These are phyloP conservation scores for Lasioglossum pauxillum DNA, from an alignment of 2,888 invertebrate genomes.

Conservation along the genomic window DNA sequence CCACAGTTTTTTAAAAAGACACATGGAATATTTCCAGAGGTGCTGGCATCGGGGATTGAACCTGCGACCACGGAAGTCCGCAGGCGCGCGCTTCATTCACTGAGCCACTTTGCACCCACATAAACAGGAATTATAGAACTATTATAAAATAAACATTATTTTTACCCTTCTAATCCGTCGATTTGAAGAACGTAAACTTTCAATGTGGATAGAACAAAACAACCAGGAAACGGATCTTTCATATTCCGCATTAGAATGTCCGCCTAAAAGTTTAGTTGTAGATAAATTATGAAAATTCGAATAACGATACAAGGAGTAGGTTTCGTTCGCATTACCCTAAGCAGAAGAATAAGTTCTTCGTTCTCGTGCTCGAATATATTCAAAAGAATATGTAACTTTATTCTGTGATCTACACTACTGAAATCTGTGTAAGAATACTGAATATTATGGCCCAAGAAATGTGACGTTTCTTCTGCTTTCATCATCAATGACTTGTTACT, in stretches of 20 bases:
- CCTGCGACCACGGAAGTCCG: too few species aligned
- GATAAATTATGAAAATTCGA: neutral
- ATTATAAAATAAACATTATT: conserved; percentile 17
- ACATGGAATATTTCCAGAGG: too few species aligned
- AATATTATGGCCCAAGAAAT: conserved; percentile 79
- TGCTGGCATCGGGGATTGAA: too few species aligned
- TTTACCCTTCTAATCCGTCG: conserved; percentile 83
- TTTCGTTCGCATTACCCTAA: conserved; percentile 82
- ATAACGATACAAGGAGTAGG: neutral
- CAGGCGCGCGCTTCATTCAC: too few species aligned
- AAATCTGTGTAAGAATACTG: conserved; percentile 86
- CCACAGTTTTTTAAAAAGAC: too few species aligned
- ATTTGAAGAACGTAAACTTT: conserved; percentile 86
- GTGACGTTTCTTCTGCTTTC: conserved; percentile 73
- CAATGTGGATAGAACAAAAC: conserved; percentile 85
- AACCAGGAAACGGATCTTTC: conserved; percentile 82
- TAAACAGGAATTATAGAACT: neutral
- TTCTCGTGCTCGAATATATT: conserved; percentile 86
- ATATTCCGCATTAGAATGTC: conserved; percentile 84
- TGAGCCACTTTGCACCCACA: too few species aligned
- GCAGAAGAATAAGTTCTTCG: conserved; percentile 86
- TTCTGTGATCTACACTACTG: conserved; percentile 86
- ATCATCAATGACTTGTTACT: conserved; percentile 84
- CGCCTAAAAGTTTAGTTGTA: conserved; percentile 67
- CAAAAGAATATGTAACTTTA: conserved; percentile 87